Evolutionary conservation across 1,140 invertebrate genomes (phyloP).

Genomic region (Lepidurus apus): DNA sequence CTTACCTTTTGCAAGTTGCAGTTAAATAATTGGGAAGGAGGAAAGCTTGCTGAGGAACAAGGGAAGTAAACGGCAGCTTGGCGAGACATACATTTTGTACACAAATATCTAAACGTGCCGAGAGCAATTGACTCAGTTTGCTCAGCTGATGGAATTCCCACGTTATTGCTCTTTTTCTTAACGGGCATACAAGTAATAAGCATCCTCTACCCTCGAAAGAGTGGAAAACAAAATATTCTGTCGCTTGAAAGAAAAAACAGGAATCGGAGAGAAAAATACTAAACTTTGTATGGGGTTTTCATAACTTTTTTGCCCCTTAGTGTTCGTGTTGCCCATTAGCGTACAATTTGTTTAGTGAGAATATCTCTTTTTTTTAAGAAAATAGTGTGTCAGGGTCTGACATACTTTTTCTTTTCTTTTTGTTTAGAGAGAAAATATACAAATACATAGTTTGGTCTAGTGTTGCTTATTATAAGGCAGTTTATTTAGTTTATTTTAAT

Average conservation of each 20-base stretch:
- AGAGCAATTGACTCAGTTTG: background rate
- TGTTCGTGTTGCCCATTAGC: background rate
- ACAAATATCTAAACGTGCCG: background rate
- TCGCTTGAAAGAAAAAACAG: background rate
- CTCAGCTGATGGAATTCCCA: background rate
- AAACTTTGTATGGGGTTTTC: background rate
- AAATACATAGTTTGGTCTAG: background rate
- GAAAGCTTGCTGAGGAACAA: background rate
- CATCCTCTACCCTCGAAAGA: background rate
- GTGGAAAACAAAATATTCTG: background rate
- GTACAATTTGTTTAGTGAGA: background rate
- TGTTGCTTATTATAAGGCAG: background rate
- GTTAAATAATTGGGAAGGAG: background rate
- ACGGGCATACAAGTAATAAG: background rate
- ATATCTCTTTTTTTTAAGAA: background rate
- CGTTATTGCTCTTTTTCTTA: conserved; percentile 5
- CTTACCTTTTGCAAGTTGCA: too few species aligned
- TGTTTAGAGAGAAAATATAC: background rate
- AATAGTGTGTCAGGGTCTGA: background rate
- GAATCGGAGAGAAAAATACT: background rate
- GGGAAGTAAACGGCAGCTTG: background rate
- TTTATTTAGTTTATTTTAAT: too few species aligned
- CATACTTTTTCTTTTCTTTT: background rate
- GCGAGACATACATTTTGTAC: background rate
- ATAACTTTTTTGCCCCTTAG: background rate